Conservation (phyloP, 2,113 vertebrate genomes). For the Phycodurus eques region DNA sequence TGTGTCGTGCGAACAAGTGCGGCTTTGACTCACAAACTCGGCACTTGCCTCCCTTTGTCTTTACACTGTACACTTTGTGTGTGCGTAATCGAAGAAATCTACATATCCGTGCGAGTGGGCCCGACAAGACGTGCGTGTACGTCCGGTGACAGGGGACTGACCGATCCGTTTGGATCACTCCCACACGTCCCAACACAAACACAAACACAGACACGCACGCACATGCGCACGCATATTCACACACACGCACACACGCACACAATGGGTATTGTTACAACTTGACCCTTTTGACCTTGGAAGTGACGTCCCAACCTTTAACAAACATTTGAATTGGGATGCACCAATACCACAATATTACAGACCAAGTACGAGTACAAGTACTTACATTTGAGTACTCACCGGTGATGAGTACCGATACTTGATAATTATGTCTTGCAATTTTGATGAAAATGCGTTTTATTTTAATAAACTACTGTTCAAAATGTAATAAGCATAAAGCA, state of each 20-base stretch:
- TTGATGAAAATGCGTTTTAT: too few species aligned
- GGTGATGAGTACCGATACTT: too few species aligned
- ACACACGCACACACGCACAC: slow-evolving; percentile 42
- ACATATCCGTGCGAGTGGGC: slow-evolving; percentile 14
- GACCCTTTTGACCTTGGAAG: slow-evolving; percentile 48
- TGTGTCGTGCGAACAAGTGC: slow-evolving; percentile 6
- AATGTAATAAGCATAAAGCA: too few species aligned
- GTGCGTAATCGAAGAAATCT: not conserved
- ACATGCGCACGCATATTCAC: slow-evolving; percentile 34
- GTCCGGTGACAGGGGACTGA: slow-evolving; percentile 30
- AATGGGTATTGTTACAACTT: slow-evolving; percentile 52
- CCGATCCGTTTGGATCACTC: slow-evolving; percentile 32
- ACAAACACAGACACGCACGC: slow-evolving; percentile 29
- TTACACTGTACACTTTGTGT: not conserved
- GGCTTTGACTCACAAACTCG: slow-evolving; percentile 5
- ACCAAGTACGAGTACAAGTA: too few species aligned
- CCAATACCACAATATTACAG: too few species aligned
- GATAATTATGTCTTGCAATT: too few species aligned
- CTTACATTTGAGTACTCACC: too few species aligned
- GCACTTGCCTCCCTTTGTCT: not conserved
- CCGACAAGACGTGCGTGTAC: slow-evolving; percentile 13
- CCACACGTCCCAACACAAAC: slow-evolving; percentile 37
- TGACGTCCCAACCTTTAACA: slow-evolving; percentile 41
- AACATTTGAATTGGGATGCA: slow-evolving; percentile 27
- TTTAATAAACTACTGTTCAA: not conserved